phyloP scores from a whole-genome alignment of 2,113 vertebrate genomes.

The Daboia siamensis region DNA sequence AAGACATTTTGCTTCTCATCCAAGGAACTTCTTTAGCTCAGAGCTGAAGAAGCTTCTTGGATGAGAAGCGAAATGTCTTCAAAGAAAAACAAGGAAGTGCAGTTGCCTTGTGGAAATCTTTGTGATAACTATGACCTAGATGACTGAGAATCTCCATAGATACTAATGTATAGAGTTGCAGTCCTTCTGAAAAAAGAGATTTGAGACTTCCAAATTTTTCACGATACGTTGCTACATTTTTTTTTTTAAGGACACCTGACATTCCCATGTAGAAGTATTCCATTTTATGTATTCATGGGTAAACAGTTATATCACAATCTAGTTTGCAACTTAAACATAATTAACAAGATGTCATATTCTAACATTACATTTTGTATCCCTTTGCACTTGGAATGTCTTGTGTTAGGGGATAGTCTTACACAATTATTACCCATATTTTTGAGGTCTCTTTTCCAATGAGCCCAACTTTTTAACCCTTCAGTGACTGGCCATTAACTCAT shows the following conservation, averaged over 20 bases:
- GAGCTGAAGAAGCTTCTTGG: too few species aligned
- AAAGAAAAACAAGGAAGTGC: too few species aligned
- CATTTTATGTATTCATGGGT: not conserved
- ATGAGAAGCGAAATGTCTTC: too few species aligned
- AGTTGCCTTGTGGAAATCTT: too few species aligned
- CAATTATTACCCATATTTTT: not conserved
- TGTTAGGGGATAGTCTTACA: not conserved
- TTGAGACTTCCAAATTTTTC: not conserved
- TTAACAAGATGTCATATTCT: not conserved
- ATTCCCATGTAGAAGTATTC: not conserved
- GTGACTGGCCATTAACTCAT: not conserved
- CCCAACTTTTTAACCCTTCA: not conserved
- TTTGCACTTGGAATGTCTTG: not conserved
- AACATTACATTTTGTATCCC: not conserved
- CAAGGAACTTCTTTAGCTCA: too few species aligned
- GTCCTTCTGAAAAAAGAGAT: not conserved
- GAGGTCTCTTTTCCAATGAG: not conserved
- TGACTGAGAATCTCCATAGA: not conserved
- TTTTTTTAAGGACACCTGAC: not conserved
- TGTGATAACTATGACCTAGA: too few species aligned
- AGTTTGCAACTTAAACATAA: not conserved
- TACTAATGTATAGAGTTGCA: not conserved
- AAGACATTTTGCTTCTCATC: too few species aligned
- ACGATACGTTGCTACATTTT: not conserved
- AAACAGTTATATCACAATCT: too few species aligned